phyloP scores from a whole-genome alignment of 2,888 invertebrate species.

The Drosophila emarginata region DNA sequence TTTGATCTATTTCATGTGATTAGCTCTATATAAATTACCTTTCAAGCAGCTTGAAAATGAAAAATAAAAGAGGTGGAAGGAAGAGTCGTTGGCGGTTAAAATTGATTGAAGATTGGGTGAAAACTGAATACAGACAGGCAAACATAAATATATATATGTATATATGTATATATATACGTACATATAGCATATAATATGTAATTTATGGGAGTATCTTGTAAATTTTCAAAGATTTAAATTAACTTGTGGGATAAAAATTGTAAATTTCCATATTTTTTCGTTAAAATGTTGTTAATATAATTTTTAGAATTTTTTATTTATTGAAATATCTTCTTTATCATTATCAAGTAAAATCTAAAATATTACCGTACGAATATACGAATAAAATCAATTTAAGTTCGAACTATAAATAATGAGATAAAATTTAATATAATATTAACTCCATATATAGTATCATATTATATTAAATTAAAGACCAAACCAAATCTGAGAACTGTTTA shows the following conservation, averaged over 20 bases:
- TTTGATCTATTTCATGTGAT: constrained; percentile 75
- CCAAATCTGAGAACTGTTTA: not conserved
- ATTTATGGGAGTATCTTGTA: not conserved
- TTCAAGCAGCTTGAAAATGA: constrained; percentile 29
- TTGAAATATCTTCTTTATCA: too few species aligned
- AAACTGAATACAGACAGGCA: constrained; percentile 13
- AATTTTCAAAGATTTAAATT: not conserved
- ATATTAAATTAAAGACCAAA: not conserved
- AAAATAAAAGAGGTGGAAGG: constrained; percentile 19
- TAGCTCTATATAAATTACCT: constrained; percentile 70
- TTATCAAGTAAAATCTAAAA: too few species aligned
- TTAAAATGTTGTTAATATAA: too few species aligned
- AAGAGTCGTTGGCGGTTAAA: constrained; percentile 38
- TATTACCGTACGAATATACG: too few species aligned
- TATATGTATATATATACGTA: not conserved
- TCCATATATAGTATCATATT: not conserved
- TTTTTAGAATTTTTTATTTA: too few species aligned
- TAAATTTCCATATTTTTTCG: too few species aligned
- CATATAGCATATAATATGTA: too few species aligned
- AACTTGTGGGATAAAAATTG: not conserved
- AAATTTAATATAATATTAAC: too few species aligned
- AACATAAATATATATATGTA: not conserved
- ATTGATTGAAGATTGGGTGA: constrained; percentile 64
- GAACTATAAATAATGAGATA: too few species aligned
- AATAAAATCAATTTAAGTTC: too few species aligned